Evolutionary conservation across 2,797 vertebrate genomes (phyloP), one percentile per base, ranked within the genome.

Genomic region (Spatula versicolor): DNA sequence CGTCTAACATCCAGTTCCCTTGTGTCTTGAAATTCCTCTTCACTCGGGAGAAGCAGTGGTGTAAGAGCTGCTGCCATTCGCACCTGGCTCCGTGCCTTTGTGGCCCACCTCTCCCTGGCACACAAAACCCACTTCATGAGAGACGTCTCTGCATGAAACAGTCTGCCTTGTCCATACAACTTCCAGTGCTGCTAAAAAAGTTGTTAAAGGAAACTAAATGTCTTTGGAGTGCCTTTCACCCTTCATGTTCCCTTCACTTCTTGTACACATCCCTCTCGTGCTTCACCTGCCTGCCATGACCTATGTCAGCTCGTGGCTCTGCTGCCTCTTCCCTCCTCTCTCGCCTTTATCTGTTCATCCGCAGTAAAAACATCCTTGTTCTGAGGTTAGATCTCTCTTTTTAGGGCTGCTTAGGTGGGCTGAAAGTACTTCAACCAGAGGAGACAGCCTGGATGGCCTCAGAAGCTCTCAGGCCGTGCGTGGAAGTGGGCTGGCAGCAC

Each of bases 81-180:
- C 21, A 13, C 66, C 52, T 41, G 56, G 20, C 4, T 33, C 28
- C 54, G 19, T 0, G 1, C 10, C 39, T 81, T 58, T 0, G 0
- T 55, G 68, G 12, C 20, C n/a, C 2, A 0, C 20, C 13, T n/a
- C 9, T 52, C 31, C 5, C 41, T 52, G 20, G 17, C 30, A 20
- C 1, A 41, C 45, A 64, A 78, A 66, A 48, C 13, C 33, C 5
- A 13, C 17, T 21, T 58, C 56, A 48, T 48, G 23, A 18, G n/a
- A 60, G 56, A 71, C 8, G 8, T 71, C 79, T 92, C 76, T 83
- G 14, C 35, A 28, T 15, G 41, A 67, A 23, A 58, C 16, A 63
- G 15, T 66, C 62, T 86, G 20, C 33, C 28, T 75, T 59, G 48
- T 71, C 37, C 37, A 4, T 28, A 55, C 0, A 6, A 19, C 14